A percentile compares a stretch with the other conserved stretches of the same genome.
These are phyloP conservation scores for Passer domesticus DNA, from an alignment of 2,113 vertebrate species.

Conservation along the genomic window DNA sequence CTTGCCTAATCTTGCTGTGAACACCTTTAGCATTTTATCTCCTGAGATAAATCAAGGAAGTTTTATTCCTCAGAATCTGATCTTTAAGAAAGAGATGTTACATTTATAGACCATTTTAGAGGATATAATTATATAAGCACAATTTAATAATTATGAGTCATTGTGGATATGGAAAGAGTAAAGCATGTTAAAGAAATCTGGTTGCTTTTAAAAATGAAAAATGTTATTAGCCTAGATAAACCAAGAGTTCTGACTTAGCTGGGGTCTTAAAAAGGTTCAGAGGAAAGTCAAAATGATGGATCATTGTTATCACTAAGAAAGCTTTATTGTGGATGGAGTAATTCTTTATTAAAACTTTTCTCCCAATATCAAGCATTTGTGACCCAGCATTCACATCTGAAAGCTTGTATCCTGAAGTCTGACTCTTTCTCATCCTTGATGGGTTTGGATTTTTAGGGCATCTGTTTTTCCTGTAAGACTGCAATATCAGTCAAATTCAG, in stretches of 20 bases:
- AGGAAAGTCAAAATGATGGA: conserved; percentile 14
- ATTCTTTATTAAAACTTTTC: neutral
- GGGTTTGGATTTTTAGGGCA: neutral
- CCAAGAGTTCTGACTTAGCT: neutral
- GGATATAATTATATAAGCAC: conserved; percentile 8
- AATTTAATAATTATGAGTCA: conserved; percentile 48
- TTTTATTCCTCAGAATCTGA: neutral
- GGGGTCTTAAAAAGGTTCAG: neutral
- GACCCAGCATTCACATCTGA: neutral
- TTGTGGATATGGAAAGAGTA: conserved; percentile 26
- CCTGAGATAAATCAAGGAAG: neutral
- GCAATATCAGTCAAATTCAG: neutral
- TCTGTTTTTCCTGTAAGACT: neutral
- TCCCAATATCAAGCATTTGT: neutral
- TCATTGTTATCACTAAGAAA: neutral
- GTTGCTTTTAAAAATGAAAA: conserved; percentile 35
- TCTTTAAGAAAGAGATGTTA: neutral
- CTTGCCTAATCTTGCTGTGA: neutral
- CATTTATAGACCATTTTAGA: conserved; percentile 1
- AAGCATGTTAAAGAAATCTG: conserved; percentile 48
- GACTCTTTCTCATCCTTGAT: neutral
- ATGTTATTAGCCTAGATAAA: conserved; percentile 14
- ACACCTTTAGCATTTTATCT: neutral
- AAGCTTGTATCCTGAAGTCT: neutral
- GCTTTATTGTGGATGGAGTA: neutral